phyloP scores from a whole-genome alignment of 1,140 invertebrate genomes.

The Tetraneura akinire region DNA sequence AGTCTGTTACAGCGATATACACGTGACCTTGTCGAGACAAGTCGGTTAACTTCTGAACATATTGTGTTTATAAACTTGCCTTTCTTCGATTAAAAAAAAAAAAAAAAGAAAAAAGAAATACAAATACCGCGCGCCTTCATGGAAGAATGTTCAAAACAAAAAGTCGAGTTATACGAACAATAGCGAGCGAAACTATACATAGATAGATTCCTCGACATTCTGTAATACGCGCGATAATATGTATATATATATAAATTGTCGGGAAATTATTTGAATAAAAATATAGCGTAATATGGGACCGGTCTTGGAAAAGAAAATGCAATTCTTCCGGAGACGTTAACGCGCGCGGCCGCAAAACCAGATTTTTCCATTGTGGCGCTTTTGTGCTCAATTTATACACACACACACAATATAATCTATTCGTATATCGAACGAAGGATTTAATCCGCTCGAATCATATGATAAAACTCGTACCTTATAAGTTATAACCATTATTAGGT shows the following conservation, averaged over 20 bases:
- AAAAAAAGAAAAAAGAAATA: too few relatives aligned
- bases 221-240: too few relatives aligned
- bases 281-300: slow-evolving; percentile 1
- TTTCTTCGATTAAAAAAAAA: too few relatives aligned
- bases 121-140: background rate
- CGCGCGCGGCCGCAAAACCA: background rate
- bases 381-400: background rate
- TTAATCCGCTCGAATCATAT: too few relatives aligned
- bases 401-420: background rate
- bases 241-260: slow-evolving; percentile 4
- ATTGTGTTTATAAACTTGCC: too few relatives aligned
- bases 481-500: too few relatives aligned
- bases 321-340: background rate
- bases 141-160: slow-evolving; percentile 12
- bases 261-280: slow-evolving; percentile 40
- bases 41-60: too few relatives aligned
- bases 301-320: slow-evolving; percentile 32
- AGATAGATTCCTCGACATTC: background rate
- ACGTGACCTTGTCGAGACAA: too few relatives aligned
- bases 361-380: slow-evolving; percentile 14
- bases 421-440: too few relatives aligned
- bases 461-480: too few relatives aligned
- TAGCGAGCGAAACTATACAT: background rate
- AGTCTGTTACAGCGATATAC: too few relatives aligned
- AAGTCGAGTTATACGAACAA: slow-evolving; percentile 22